A percentile compares a stretch with the other conserved stretches of the same genome.
Evolutionary conservation across 2,888 invertebrate genomes (phyloP).

Genomic region (Volucella inflata): DNA sequence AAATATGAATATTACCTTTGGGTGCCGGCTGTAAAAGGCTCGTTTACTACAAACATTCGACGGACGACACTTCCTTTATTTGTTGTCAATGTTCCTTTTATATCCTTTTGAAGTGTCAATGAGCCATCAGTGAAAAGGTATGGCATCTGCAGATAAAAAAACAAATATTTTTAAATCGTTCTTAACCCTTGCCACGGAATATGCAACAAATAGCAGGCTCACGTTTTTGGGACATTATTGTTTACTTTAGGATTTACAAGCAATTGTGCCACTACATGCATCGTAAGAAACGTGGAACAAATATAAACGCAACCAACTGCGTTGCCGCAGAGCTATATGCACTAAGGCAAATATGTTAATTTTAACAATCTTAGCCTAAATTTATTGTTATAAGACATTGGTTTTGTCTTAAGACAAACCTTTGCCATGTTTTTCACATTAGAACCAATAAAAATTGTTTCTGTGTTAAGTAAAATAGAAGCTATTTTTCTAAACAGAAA

Average conservation of each 20-base stretch:
- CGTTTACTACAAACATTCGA: constrained; percentile 84
- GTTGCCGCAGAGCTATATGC: too few species aligned
- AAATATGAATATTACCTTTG: constrained; percentile 80
- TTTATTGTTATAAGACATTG: too few species aligned
- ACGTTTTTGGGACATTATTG: neutral
- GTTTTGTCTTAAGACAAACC: too few species aligned
- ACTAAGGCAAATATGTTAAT: too few species aligned
- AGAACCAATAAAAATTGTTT: too few species aligned
- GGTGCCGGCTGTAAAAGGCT: constrained; percentile 82
- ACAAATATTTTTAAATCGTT: neutral
- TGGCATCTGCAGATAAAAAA: constrained; percentile 81
- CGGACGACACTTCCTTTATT: constrained; percentile 83
- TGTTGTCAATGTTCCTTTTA: constrained; percentile 82
- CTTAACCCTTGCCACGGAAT: neutral
- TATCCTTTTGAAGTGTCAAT: constrained; percentile 83
- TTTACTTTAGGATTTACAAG: constrained; percentile 17
- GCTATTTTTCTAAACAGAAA: neutral
- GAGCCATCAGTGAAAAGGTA: constrained; percentile 84
- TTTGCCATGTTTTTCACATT: too few species aligned
- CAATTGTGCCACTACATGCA: constrained; percentile 43
- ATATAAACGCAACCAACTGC: too few species aligned
- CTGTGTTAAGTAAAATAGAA: neutral
- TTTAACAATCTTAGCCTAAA: too few species aligned
- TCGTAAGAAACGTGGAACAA: constrained; percentile 60
- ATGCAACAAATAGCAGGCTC: constrained; percentile 18